Base-by-base conservation (phyloP, 2,888 invertebrate genomes). In the Spialia ferax region DNA sequence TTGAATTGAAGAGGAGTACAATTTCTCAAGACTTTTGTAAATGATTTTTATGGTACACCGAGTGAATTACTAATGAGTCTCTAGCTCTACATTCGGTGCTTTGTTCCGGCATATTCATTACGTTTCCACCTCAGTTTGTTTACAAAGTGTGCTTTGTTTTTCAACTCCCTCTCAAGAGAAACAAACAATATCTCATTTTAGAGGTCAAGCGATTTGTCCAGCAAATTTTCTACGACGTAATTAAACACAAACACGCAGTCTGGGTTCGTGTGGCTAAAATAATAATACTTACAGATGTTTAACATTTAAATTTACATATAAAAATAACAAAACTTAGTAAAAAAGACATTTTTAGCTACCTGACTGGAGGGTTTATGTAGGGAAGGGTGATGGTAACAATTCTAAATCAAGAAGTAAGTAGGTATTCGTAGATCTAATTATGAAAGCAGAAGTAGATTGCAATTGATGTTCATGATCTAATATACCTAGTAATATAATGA, bases 81-180 rank as follows among this genome's bases (percentile, higher is more conserved):
- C 78, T 78, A 84, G 76, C 80, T 77, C 78, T 78, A 84, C 81
- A 86, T 87, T 82, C 77, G 82, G 80, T 72, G 77, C 87, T 89
- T 91, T 92, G 90, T 91, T 89, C 79, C 85, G 81, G 88, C 84
- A 88, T 90, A 91, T 89, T 90, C 89, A 92, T 91, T 91, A 91
- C 88, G 88, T 89, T 77, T 72, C 81, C 85, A 84, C 81, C 81
- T 80, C 80, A 79, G 81, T 85, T 83, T 85, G 84, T 83, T 85
- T 79, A 80, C 85, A 83, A 88, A 87, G 88, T 85, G 74, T 80
- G 78, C 83, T 85, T 88, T 88, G 86, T 88, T 87, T 80, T 75
- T 73, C 75, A 78, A 73, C 76, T 78, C 79, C 78, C 85, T 82
- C 85, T 80, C 73, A 79, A 82, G 81, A 78, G 80, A 83, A 85